Evolutionary conservation across 2,113 vertebrate genomes (phyloP), one percentile per base, ranked within the genome.

Genomic region (Leptodactylus fuscus): DNA sequence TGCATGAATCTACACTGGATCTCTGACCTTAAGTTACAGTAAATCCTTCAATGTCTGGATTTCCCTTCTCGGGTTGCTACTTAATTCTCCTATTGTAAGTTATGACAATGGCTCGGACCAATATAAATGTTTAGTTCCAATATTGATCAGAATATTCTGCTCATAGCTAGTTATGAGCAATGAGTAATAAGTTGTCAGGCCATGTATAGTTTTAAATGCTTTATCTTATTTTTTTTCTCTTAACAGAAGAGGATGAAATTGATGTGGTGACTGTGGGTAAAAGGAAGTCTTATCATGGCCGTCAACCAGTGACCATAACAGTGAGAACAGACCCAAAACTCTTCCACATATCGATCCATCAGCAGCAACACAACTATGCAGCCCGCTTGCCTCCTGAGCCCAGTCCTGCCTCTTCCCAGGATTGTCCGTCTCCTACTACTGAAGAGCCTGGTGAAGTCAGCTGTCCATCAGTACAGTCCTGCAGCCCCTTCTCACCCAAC

Each of bases 361-460:
- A 96, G 86, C 97, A 98, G 83, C 98, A 99, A 87, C 98, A 99
- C 93, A 98, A 99, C 94, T 99, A 99, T 0, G 98, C 97, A 0
- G 98, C 98, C 12, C 96, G 95, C 9, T 93, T 93, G 0, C 97
- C 96, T 0, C 96, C 97, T 0, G 97, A 97, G 4, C 89, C 92
- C 18, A 92, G 92, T 10, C 87, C 92, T 71, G 22, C 48, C 36
- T 73, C 84, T 73, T 38, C 65, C 10, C 24, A 53, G 46, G 65
- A 36, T 27, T 71, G n/a, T 53, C 36, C 51, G 20, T 55, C 60
- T 73, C 69, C 67, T 15, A 11, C 32, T 41, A 24, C 24, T 60
- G 81, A 85, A 38, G 70, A 77, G 67, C 77, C 75, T 41, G 74
- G 87, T 16, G 80, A 87, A 60, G 36, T 82, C 24, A 44, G 11